phyloP scores from a whole-genome alignment of 2,888 invertebrate species.

The Prenolepis imparis region DNA sequence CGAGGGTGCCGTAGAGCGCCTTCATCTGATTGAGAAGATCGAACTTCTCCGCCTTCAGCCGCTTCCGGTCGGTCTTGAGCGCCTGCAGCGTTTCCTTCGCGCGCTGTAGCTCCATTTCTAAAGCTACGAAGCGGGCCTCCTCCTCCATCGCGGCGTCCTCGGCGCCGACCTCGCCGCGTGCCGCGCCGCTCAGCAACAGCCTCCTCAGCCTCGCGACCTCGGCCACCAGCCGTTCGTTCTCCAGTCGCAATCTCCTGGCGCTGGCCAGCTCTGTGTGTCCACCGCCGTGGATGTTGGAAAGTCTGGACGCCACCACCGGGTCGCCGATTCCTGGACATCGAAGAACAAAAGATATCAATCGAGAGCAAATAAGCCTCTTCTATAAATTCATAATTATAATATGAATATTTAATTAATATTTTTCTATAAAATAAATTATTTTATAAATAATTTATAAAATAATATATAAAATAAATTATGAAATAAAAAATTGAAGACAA shows the following conservation, averaged over 20 bases:
- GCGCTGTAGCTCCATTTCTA: conserved; percentile 91
- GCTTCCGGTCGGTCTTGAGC: conserved; percentile 95
- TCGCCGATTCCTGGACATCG: conserved; percentile 80
- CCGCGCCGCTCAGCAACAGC: conserved; percentile 89
- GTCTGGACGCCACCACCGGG: conserved; percentile 82
- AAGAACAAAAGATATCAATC: not conserved
- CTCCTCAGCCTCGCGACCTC: conserved; percentile 91
- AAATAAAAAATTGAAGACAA: too few species aligned
- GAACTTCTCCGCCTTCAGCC: conserved; percentile 96
- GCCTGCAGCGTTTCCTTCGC: conserved; percentile 94
- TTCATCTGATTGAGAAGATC: conserved; percentile 98
- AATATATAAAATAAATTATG: too few species aligned
- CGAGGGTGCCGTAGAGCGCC: conserved; percentile 96
- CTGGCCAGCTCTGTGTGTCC: conserved; percentile 88
- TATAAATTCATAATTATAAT: not conserved
- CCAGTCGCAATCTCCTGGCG: conserved; percentile 90
- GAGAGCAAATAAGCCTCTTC: not conserved
- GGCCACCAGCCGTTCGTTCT: conserved; percentile 92
- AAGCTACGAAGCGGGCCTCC: conserved; percentile 88
- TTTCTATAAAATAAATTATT: not conserved
- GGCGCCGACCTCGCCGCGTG: conserved; percentile 88
- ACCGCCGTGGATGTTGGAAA: conserved; percentile 83
- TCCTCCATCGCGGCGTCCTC: conserved; percentile 87
- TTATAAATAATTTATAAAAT: too few species aligned
- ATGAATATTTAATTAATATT: not conserved